phyloP scores from a whole-genome alignment of 2,888 invertebrate genomes.

The Agrotis clavis region DNA sequence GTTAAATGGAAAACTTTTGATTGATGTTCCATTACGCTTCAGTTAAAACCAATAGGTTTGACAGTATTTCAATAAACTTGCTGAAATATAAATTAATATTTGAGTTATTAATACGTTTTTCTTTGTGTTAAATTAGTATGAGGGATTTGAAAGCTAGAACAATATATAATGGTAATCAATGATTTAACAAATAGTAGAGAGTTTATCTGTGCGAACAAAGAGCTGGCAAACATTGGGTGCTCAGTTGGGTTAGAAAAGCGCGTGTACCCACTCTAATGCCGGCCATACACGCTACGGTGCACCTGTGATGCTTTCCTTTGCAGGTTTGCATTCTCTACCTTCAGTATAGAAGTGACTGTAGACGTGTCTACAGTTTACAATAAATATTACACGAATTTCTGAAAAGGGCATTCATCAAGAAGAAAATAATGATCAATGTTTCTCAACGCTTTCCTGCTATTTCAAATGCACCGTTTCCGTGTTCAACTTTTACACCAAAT shows the following conservation, averaged over 20 bases:
- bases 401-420: neutral
- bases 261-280: no score
- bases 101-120: slow-evolving; percentile 24
- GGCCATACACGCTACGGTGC: no score
- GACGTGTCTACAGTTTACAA: no score
- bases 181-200: neutral
- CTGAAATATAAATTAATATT: slow-evolving; percentile 49
- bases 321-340: no score
- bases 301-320: no score
- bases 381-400: neutral
- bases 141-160: neutral
- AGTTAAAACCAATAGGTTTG: slow-evolving; percentile 46
- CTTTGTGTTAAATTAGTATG: slow-evolving; percentile 3
- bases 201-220: neutral
- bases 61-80: slow-evolving; percentile 44
- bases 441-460: neutral
- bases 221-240: no score
- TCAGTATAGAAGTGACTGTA: no score
- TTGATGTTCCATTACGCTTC: slow-evolving; percentile 54
- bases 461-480: neutral
- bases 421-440: neutral
- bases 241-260: no score
- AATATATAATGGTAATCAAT: neutral
- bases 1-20: slow-evolving; percentile 63
- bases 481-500: neutral